These are phyloP conservation scores for Dasypus novemcinctus DNA, from an alignment of 2,113 vertebrate species.

Conservation along the genomic window DNA sequence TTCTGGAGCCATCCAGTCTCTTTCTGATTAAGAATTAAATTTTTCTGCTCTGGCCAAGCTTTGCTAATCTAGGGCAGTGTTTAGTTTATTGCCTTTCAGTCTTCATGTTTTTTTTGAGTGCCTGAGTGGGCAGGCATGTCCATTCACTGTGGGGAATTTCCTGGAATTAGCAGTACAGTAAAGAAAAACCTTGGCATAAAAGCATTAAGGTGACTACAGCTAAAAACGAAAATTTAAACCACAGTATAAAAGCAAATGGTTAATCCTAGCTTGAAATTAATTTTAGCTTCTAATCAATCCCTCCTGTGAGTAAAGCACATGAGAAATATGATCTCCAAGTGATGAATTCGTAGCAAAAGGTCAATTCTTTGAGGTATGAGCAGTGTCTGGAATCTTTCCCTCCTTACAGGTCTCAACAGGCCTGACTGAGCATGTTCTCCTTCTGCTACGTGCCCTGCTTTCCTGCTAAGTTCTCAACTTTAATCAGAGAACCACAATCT, in stretches of 20 bases:
- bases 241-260: slow-evolving; percentile 43
- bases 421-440: neutral
- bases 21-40: slow-evolving; percentile 32
- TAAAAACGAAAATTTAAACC: slow-evolving; percentile 43
- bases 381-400: slow-evolving; percentile 47
- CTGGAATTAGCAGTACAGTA: slow-evolving; percentile 44
- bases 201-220: neutral
- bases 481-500: neutral
- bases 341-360: slow-evolving; percentile 52
- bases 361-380: slow-evolving; percentile 48
- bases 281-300: slow-evolving; percentile 60
- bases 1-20: neutral
- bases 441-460: neutral
- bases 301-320: slow-evolving; percentile 40
- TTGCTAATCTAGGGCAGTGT: slow-evolving; percentile 9
- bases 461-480: neutral
- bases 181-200: slow-evolving; percentile 45
- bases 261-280: slow-evolving; percentile 59
- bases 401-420: neutral
- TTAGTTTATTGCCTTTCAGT: neutral
- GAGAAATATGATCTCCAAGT: slow-evolving; percentile 55
- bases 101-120: neutral
- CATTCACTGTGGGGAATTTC: neutral
- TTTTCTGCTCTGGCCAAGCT: neutral
- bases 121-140: neutral